A percentile compares a stretch with the other conserved stretches of the same genome.
phyloP scores from a whole-genome alignment of 1,140 invertebrate species.

The Batillaria attramentaria region DNA sequence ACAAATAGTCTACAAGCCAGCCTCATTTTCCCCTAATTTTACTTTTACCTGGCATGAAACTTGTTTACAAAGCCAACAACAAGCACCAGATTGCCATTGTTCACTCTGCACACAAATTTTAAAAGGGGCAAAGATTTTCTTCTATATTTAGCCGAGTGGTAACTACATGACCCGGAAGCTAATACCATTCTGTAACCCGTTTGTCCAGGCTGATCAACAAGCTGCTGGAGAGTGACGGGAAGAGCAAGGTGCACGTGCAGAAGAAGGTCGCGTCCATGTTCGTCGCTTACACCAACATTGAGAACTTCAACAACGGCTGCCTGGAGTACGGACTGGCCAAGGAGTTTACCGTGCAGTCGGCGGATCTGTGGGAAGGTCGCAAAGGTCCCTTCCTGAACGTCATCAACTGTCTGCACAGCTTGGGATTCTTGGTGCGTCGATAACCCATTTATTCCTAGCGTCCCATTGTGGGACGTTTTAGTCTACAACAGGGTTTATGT shows the following conservation, averaged over 20 bases:
- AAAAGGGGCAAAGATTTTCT: no score
- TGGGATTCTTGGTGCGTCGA: conserved; percentile 65
- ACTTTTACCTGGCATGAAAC: no score
- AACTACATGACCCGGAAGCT: no score
- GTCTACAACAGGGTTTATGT: neutral
- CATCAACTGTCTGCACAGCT: conserved; percentile 65
- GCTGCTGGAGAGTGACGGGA: conserved; percentile 53
- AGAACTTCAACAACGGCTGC: conserved; percentile 65
- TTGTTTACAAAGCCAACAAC: no score
- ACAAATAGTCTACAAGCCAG: no score
- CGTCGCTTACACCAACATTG: conserved; percentile 65
- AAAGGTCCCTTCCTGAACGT: conserved; percentile 68
- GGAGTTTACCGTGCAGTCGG: conserved; percentile 62
- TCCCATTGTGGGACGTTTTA: neutral
- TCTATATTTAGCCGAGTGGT: no score
- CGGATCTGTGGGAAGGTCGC: conserved; percentile 64
- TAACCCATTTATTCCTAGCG: neutral
- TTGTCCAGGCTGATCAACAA: conserved; percentile 60
- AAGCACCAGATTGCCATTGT: no score
- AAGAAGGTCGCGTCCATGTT: conserved; percentile 62
- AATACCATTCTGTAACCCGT: no score
- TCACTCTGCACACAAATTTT: no score
- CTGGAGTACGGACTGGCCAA: conserved; percentile 61
- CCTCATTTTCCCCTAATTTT: no score
- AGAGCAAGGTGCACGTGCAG: conserved; percentile 50